These are phyloP conservation scores for Lates calcarifer DNA, from an alignment of 2,113 vertebrate species.

Conservation along the genomic window DNA sequence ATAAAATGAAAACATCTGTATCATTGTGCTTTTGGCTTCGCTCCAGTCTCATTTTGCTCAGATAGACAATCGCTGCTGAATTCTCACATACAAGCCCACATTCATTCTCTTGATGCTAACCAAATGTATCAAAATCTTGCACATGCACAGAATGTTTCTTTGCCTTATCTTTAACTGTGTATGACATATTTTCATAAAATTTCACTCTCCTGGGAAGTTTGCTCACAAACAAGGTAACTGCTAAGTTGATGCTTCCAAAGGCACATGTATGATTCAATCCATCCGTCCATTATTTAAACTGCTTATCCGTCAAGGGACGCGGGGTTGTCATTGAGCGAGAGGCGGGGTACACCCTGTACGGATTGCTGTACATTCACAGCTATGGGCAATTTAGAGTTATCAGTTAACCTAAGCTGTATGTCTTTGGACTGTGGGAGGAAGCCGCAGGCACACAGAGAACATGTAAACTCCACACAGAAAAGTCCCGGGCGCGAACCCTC, in stretches of 20 bases:
- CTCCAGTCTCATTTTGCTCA: constrained; percentile 16
- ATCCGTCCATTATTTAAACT: too few species aligned
- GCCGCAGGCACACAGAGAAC: too few species aligned
- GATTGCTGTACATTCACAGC: too few species aligned
- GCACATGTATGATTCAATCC: too few species aligned
- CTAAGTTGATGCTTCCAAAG: neutral
- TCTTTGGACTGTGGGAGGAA: too few species aligned
- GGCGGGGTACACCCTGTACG: too few species aligned
- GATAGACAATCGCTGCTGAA: constrained; percentile 14
- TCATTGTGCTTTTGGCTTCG: constrained; percentile 34
- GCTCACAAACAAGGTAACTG: neutral
- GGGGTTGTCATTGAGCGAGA: too few species aligned
- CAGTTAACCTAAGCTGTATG: too few species aligned
- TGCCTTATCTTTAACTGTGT: neutral
- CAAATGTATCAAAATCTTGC: neutral
- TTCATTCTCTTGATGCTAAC: neutral
- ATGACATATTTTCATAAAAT: neutral
- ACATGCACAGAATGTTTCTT: neutral
- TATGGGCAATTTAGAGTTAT: too few species aligned
- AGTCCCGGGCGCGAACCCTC: too few species aligned
- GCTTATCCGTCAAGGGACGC: too few species aligned
- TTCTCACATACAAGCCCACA: neutral
- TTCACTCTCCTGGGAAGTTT: neutral
- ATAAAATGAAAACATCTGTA: constrained; percentile 17
- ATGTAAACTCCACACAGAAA: too few species aligned